phyloP scores from a whole-genome alignment of 2,113 vertebrate genomes.

The Alethe castanea region DNA sequence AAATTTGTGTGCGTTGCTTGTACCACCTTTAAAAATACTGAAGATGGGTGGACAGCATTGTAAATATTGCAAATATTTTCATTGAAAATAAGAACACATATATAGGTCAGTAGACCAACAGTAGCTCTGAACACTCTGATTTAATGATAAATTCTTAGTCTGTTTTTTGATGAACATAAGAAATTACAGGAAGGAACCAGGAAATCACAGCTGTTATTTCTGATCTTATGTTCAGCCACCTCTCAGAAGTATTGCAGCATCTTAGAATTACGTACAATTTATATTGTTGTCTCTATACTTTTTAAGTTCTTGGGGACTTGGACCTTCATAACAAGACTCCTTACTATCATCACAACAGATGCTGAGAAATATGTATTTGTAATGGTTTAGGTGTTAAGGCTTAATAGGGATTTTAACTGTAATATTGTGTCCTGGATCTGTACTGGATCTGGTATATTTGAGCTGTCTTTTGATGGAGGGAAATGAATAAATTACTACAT shows the following conservation, averaged over 20 bases:
- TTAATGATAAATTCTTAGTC: neutral
- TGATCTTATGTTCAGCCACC: neutral
- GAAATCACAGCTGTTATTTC: neutral
- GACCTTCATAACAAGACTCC: neutral
- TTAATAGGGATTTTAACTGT: neutral
- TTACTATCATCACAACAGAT: neutral
- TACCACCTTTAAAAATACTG: neutral
- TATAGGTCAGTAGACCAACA: neutral
- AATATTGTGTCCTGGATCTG: neutral
- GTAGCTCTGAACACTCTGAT: neutral
- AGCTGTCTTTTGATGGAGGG: neutral
- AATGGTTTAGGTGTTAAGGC: neutral
- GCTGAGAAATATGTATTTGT: neutral
- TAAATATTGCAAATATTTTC: neutral
- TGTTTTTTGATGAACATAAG: neutral
- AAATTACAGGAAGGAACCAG: neutral
- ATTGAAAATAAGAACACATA: neutral
- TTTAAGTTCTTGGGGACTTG: neutral
- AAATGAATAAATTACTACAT: neutral
- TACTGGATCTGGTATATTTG: neutral
- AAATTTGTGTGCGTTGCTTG: neutral
- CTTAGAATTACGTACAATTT: neutral
- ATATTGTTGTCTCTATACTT: neutral
- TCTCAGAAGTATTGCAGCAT: neutral
- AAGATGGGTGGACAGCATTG: neutral